Evolutionary conservation across 2,113 vertebrate species (phyloP).

Genomic region (Prietella phreatophila): DNA sequence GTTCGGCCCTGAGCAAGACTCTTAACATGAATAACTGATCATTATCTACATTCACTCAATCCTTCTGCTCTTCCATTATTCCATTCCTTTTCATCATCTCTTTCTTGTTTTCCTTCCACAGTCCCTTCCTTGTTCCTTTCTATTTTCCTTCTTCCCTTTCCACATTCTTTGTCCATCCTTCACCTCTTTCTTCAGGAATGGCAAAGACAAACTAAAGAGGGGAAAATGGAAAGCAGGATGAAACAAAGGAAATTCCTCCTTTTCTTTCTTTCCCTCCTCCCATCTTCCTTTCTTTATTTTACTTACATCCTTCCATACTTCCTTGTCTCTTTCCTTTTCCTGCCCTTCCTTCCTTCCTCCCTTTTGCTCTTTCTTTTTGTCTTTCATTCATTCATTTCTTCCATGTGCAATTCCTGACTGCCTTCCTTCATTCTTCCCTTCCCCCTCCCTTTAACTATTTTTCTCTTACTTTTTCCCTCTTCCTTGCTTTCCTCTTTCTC

Average conservation of each 20-base stretch:
- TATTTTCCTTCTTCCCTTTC: neutral
- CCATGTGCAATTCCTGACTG: neutral
- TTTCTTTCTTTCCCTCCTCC: neutral
- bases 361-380: neutral
- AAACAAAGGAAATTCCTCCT: neutral
- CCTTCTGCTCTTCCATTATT: too few species aligned
- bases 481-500: neutral
- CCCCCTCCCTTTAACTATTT: neutral
- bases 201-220: too few species aligned
- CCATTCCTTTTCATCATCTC: too few species aligned
- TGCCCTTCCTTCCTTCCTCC: neutral
- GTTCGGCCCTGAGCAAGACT: too few species aligned
- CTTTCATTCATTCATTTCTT: neutral
- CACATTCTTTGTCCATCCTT: neutral
- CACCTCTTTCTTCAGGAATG: neutral
- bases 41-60: too few species aligned
- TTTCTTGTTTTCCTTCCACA: neutral
- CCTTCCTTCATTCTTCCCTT: neutral
- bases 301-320: neutral
- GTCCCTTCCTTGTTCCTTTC: too few species aligned
- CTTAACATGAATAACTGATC: too few species aligned
- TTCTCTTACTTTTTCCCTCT: neutral
- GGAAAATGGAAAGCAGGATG: too few species aligned
- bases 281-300: too few species aligned
- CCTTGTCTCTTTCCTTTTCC: neutral